Base-by-base conservation (phyloP, 2,797 vertebrate species). In the Darevskia mixta region DNA sequence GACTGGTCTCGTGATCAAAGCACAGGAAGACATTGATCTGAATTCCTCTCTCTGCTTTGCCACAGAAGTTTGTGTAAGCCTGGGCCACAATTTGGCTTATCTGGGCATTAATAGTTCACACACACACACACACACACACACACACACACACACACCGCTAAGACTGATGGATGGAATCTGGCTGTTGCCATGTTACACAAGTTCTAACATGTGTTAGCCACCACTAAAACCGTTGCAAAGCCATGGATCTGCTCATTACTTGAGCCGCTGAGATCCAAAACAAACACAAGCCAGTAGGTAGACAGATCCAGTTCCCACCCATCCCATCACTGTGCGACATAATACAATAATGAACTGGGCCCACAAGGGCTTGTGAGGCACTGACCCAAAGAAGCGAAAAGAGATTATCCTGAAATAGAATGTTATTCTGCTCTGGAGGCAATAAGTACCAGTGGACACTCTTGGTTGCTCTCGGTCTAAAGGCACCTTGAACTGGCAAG, bases 41-140 rank as follows among this genome's bases (percentile, higher is more conserved):
- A 41, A 91, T 84, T 94, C 92, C 86, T 49, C 85, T 82, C 87
- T 85, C 79, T 86, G 77, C 83, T 93, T 92, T 89, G 45, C 87
- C n/a, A 45, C 0, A 15, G 67, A 23, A n/a, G 49, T 0, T 0
- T 89, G 43, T 1, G 29, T 66, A 8, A 88, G 84, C 81, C 83
- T 29, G 67, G 66, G 85, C 49, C 87, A 83, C 79, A 41, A 88
- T 76, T 81, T 41, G 73, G 41, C 43, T 17, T n/a, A 20, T 91
- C 86, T 79, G 23, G n/a, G 64, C 64, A 58, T 64, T 41, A 9
- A 67, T 2, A n/a, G 3, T 69, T 69, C 0, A 13, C 3, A 11
- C 45, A 49, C 45, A 49, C 45, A 45, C 45, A 45, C 45, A 45
- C 45, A 49, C 45, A 45, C 10, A 45, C 45, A 45, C 43, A 20